These are phyloP conservation scores for Silurus asotus DNA, from an alignment of 2,113 vertebrate species.

Conservation along the genomic window DNA sequence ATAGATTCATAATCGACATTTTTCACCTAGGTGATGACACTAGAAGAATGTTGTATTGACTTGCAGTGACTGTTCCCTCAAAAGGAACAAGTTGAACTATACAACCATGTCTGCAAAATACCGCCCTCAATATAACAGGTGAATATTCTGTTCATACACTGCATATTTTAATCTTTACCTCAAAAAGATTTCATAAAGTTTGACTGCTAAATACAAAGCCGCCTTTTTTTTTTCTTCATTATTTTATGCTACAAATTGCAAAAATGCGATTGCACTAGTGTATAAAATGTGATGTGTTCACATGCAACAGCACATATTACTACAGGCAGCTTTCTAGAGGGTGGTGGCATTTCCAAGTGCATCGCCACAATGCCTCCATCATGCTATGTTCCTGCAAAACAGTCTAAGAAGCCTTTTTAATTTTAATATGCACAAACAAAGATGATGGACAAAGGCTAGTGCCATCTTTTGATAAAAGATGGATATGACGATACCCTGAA, in stretches of 20 bases:
- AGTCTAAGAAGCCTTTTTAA: conserved; percentile 62
- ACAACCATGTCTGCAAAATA: background rate
- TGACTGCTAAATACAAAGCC: background rate
- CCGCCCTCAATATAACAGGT: background rate
- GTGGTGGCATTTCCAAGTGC: background rate
- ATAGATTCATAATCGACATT: background rate
- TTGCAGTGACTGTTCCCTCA: background rate
- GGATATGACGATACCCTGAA: conserved; percentile 91
- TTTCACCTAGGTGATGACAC: background rate
- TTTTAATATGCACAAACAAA: conserved; percentile 83
- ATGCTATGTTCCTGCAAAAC: background rate
- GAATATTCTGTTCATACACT: background rate
- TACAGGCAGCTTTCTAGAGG: background rate
- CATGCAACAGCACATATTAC: conserved; percentile 15
- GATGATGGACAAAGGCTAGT: conserved; percentile 85
- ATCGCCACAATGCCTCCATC: background rate
- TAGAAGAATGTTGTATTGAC: background rate
- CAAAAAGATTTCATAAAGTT: background rate
- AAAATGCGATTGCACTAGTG: background rate
- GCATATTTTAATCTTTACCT: background rate
- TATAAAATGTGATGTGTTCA: background rate
- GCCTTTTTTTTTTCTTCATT: background rate
- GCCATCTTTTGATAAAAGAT: conserved; percentile 91
- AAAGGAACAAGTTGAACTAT: background rate
- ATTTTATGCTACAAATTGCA: background rate